phyloP scores from a whole-genome alignment of 2,888 invertebrate species.

The Pyralis farinalis region DNA sequence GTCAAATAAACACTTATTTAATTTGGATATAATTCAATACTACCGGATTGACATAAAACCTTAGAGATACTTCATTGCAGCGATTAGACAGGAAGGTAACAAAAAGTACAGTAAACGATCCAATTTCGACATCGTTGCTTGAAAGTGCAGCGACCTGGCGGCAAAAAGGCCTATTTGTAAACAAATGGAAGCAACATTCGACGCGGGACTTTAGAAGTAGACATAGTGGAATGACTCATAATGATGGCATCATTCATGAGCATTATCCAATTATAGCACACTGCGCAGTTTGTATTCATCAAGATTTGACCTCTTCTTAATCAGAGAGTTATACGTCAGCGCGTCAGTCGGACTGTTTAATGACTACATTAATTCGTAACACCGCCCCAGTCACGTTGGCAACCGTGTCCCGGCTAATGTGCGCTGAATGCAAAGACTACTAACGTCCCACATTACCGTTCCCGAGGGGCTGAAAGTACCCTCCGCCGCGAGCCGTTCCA shows the following conservation, averaged over 20 bases:
- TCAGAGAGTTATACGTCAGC: constrained; percentile 18
- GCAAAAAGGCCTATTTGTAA: constrained; percentile 44
- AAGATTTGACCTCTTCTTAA: constrained; percentile 16
- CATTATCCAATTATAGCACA: constrained; percentile 26
- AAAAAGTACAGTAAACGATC: neutral
- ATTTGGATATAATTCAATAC: too few species aligned
- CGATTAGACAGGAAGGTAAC: too few species aligned
- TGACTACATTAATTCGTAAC: constrained; percentile 32
- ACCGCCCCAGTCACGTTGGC: constrained; percentile 38
- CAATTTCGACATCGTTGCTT: constrained; percentile 1
- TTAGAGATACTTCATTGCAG: too few species aligned
- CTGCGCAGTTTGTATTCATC: constrained; percentile 30
- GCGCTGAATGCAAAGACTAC: constrained; percentile 60
- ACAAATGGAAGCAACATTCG: constrained; percentile 30
- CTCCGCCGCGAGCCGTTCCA: constrained; percentile 17
- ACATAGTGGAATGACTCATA: constrained; percentile 28
- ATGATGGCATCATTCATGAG: constrained; percentile 51
- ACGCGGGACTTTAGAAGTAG: constrained; percentile 4
- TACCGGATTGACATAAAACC: too few species aligned
- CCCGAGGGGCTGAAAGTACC: constrained; percentile 40
- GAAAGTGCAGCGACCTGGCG: constrained; percentile 8
- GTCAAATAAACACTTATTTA: too few species aligned
- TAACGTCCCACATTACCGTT: constrained; percentile 50
- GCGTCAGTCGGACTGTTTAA: constrained; percentile 27
- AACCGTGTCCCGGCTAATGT: constrained; percentile 51